phyloP scores from a whole-genome alignment of 2,888 invertebrate species.

The Pteria penguin region DNA sequence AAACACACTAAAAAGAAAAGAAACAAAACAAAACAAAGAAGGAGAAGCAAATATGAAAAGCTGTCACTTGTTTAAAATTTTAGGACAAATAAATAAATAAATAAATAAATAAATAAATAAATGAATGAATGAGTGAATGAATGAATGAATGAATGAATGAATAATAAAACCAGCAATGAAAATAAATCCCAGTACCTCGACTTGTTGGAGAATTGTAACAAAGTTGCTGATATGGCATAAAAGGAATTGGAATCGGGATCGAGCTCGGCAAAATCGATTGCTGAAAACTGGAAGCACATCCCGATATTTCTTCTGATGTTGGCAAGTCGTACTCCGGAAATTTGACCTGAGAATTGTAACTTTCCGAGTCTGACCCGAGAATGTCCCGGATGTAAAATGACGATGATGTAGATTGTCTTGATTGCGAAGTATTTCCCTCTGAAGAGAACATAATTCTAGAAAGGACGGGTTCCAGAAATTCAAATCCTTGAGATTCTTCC shows the following conservation, averaged over 20 bases:
- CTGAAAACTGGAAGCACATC: not conserved
- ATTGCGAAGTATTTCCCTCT: no score
- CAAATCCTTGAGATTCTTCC: no score
- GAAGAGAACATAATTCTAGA: no score
- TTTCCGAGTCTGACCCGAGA: slow-evolving; percentile 39
- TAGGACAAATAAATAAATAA: not conserved
- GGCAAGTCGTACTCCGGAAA: slow-evolving; percentile 6
- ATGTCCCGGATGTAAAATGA: slow-evolving; percentile 70
- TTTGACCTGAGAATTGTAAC: not conserved
- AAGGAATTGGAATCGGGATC: no score
- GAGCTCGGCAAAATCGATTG: not conserved
- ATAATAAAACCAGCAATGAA: not conserved
- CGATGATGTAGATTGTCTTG: slow-evolving; percentile 29
- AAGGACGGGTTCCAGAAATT: no score
- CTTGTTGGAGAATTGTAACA: no score
- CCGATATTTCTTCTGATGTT: not conserved
- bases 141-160: not conserved
- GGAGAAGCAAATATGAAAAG: no score
- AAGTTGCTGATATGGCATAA: no score
- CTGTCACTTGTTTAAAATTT: no score
- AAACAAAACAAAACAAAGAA: no score
- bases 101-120: slow-evolving; percentile 8
- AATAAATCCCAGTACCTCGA: no score
- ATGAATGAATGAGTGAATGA: not conserved
- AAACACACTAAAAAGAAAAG: no score